Base-by-base conservation (phyloP, 2,113 vertebrate species). In the Leucopsar rothschildi region DNA sequence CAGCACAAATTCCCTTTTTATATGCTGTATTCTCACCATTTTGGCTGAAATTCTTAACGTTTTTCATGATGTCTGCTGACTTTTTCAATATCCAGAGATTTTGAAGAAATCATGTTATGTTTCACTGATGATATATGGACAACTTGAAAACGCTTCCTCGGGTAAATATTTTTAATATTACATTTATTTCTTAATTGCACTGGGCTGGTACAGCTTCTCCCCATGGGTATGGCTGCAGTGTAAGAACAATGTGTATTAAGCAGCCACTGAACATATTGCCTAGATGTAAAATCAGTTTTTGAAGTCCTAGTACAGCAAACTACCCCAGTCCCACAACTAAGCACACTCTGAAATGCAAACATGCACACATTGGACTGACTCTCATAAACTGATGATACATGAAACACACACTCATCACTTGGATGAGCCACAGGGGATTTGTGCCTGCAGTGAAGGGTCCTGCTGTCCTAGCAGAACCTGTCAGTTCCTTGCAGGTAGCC, bases 221-320 rank as follows among this genome's bases (percentile, higher is more conserved):
- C 33, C 1, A 7, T 4, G 27, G 33, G 20, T n/a, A 50, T 4
- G 29, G 37, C 80, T 88, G 71, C 44, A 72, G 50, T 15, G 22
- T 13, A 40, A 15, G 16, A 83, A 39, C 9, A 68, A 14, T 1
- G 3, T 22, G 45, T 50, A 65, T 1, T 53, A 40, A 68, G 24
- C 29, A 77, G 68, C 24, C 45, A 23, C 2, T 47, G 23, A 47
- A 28, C 20, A 31, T 0, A 0, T 5, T 76, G 39, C 15, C 39
- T 22, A 60, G 37, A 35, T 33, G 31, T 52, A 63, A 52, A 83
- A 83, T 31, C 35, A 47, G 19, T 20, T 63, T 88, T 35, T 52
- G 78, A 71, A 75, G 40, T 14, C 40, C 21, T 25, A 44, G 9
- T 15, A 52, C 37, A 80, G 42, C 57, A 88, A 88, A 50, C 5